Base-by-base conservation (phyloP, 53 echinoderm and acorn worm genomes). In the Paelopatides confundens region DNA sequence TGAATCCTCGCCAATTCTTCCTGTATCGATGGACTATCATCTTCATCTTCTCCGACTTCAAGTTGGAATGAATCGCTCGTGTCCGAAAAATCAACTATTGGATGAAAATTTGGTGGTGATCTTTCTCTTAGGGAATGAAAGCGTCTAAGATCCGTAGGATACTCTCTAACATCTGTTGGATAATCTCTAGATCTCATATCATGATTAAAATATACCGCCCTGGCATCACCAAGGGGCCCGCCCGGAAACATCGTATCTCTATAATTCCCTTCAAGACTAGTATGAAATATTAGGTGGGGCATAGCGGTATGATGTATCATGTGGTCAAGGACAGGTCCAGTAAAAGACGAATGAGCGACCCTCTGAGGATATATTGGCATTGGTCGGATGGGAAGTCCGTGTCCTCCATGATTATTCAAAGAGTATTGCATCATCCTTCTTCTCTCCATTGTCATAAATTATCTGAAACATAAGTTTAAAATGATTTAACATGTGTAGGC, bases 31-130 rank as follows among this genome's bases (percentile, higher is more conserved):
- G 58, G 15, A 23, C 58, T 58, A 23, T 58, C 58, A 6, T 58
- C 58, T 38, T 71, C 71, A 15, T 71, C 71, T 3, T 38, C 39
- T n/a, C 38, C 31, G 14, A 14, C 33, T n/a, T n/a, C 43, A 8
- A 10, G 43, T 5, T 58, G 21, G 24, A 23, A 58, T 5, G 58
- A 58, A 38, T 71, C 43, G 8, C 34, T 31, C 11, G 18, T 35
- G 18, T 50, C 78, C 13, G 78, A 43, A 5, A 78, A 78, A 31
- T 78, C 78, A 10, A 78, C 78, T 29, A 78, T 78, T 26, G 78
- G 78, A 3, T 47, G 51, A 23, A 28, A 5, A 11, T 78, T 29
- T 12, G 27, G 52, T 12, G 32, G 28, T 14, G 32, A 3, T 32
- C 50, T 78, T 14, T 52, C 24, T 17, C 39, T 43, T 23, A 40